phyloP scores from a whole-genome alignment of 2,113 vertebrate genomes.

The Proterorhinus semilunaris region DNA sequence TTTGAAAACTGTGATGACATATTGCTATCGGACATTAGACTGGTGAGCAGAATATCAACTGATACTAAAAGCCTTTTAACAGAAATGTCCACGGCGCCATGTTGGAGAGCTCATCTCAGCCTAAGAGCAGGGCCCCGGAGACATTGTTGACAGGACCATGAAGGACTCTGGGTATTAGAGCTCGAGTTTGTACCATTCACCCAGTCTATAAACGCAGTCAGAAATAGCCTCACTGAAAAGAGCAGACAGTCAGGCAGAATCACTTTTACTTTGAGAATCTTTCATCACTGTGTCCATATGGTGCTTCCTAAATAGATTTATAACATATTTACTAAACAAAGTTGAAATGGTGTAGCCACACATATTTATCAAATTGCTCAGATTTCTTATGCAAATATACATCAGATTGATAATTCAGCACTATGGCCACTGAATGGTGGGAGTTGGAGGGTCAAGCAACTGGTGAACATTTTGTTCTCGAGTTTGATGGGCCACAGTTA shows the following conservation, averaged over 20 bases:
- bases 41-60: not conserved
- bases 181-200: conserved; percentile 43
- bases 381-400: conserved; percentile 20
- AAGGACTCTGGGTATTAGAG: conserved; percentile 48
- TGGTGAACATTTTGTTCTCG: not conserved
- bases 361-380: not conserved
- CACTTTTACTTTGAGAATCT: not conserved
- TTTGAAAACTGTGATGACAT: not conserved
- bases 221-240: conserved; percentile 48
- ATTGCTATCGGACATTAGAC: not conserved
- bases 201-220: conserved; percentile 52
- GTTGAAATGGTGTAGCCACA: conserved; percentile 23
- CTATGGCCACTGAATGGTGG: not conserved
- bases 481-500: not conserved
- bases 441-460: not conserved
- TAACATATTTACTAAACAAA: not conserved
- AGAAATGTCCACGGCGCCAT: conserved; percentile 10
- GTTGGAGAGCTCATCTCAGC: conserved; percentile 14
- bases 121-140: conserved; percentile 24
- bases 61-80: not conserved
- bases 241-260: conserved; percentile 24
- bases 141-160: conserved; percentile 32
- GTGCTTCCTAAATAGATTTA: not conserved
- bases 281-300: not conserved
- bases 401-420: not conserved